phyloP scores from a whole-genome alignment of 2,797 vertebrate species.

The Cuniculus paca region DNA sequence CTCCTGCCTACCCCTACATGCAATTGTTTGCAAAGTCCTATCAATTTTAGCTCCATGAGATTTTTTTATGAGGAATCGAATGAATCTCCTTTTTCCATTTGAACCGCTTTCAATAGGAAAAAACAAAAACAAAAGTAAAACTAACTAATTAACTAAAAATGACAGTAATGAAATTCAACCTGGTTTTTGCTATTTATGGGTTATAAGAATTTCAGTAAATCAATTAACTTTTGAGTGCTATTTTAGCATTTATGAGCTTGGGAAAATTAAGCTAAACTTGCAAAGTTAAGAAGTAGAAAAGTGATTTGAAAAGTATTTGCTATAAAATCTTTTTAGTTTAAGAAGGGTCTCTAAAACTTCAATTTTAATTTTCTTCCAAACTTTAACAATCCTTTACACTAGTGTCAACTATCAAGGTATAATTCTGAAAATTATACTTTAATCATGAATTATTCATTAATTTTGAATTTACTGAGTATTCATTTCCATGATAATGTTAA shows the following conservation, averaged over 20 bases:
- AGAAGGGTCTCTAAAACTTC: background rate
- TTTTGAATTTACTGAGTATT: background rate
- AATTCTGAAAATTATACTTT: conserved; percentile 14
- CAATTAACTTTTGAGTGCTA: conserved; percentile 21
- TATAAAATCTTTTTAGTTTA: background rate
- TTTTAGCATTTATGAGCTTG: background rate
- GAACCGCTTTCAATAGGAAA: background rate
- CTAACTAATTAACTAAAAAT: background rate
- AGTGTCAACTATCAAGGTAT: background rate
- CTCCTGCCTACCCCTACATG: background rate
- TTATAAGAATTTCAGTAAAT: conserved; percentile 39
- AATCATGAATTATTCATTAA: background rate
- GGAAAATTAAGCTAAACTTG: background rate
- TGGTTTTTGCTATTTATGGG: background rate
- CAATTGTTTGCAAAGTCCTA: background rate
- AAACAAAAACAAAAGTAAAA: background rate
- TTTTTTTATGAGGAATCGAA: background rate
- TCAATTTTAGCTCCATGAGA: background rate
- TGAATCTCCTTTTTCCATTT: background rate
- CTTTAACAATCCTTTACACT: background rate
- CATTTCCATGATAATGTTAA: background rate
- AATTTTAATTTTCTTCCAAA: background rate
- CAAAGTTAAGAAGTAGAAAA: background rate
- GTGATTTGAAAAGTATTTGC: background rate
- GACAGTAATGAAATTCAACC: background rate